phyloP scores from a whole-genome alignment of 1,140 invertebrate genomes.

The Macrobrachium rosenbergii region DNA sequence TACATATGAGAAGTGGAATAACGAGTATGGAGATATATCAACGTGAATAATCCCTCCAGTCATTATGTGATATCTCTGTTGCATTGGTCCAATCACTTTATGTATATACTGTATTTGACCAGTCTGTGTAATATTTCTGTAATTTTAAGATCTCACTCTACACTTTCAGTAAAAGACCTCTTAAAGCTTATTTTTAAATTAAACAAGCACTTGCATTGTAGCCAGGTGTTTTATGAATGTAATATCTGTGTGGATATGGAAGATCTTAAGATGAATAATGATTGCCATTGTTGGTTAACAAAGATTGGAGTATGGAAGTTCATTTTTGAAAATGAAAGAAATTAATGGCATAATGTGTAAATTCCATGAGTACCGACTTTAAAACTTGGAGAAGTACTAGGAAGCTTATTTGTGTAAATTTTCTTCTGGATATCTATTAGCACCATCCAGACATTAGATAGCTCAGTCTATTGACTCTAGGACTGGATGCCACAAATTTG shows the following conservation, averaged over 20 bases:
- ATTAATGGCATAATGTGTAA: not conserved
- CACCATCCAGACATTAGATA: conserved; percentile 48
- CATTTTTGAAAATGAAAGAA: too few relatives aligned
- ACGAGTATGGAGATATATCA: conserved; percentile 87
- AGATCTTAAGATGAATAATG: too few relatives aligned
- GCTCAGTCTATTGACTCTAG: conserved; percentile 30
- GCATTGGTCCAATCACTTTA: conserved; percentile 21
- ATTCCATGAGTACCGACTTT: not conserved
- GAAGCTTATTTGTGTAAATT: not conserved
- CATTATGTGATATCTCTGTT: conserved; percentile 6
- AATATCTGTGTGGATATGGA: not conserved
- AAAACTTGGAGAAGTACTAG: not conserved
- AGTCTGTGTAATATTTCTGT: conserved; percentile 2
- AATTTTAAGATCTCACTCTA: conserved; percentile 15
- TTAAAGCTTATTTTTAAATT: not conserved
- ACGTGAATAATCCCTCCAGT: conserved; percentile 32
- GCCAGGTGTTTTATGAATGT: not conserved
- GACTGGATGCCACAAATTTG: conserved; percentile 23
- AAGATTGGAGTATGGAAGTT: too few relatives aligned
- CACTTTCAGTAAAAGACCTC: not conserved
- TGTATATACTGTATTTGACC: not conserved
- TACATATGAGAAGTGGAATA: conserved; percentile 93
- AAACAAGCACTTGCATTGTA: not conserved
- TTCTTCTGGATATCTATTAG: conserved; percentile 17
- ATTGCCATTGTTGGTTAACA: too few relatives aligned